Conservation (phyloP, 2,113 vertebrate species). For the Pyxicephalus adspersus region DNA sequence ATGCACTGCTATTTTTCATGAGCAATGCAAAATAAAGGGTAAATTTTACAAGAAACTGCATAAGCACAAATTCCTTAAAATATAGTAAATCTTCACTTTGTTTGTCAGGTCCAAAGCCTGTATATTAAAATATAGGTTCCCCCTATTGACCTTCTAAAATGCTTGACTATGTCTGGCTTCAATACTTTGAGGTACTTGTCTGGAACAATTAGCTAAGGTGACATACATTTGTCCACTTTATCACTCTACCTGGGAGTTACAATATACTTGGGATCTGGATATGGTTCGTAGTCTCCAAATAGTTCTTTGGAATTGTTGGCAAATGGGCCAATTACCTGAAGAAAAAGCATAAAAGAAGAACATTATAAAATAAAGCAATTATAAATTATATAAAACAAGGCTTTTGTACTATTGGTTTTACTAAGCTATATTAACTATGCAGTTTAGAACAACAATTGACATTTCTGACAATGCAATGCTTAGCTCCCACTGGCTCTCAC, state of each 20-base stretch:
- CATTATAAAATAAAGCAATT: background rate
- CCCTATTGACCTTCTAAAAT: too few relatives aligned
- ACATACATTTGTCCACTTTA: background rate
- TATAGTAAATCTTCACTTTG: too few relatives aligned
- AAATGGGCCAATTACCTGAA: constrained; percentile 67
- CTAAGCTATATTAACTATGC: background rate
- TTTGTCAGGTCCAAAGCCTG: too few relatives aligned
- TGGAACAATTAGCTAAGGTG: too few relatives aligned
- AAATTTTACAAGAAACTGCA: too few relatives aligned
- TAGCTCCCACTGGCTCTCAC: background rate
- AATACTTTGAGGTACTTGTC: too few relatives aligned
- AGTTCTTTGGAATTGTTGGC: constrained; percentile 62
- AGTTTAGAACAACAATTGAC: background rate
- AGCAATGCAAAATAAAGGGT: too few relatives aligned
- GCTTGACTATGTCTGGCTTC: too few relatives aligned
- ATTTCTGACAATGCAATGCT: background rate
- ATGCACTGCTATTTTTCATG: too few relatives aligned
- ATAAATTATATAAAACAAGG: background rate
- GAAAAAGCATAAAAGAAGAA: constrained; percentile 5
- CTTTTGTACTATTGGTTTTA: background rate
- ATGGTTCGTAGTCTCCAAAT: constrained; percentile 66
- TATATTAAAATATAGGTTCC: too few relatives aligned
- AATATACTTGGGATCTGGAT: constrained; percentile 64
- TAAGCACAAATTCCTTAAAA: too few relatives aligned
- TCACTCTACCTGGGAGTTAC: constrained; percentile 66